Conservation (phyloP, 1,140 invertebrate genomes). For the Pinna nobilis region DNA sequence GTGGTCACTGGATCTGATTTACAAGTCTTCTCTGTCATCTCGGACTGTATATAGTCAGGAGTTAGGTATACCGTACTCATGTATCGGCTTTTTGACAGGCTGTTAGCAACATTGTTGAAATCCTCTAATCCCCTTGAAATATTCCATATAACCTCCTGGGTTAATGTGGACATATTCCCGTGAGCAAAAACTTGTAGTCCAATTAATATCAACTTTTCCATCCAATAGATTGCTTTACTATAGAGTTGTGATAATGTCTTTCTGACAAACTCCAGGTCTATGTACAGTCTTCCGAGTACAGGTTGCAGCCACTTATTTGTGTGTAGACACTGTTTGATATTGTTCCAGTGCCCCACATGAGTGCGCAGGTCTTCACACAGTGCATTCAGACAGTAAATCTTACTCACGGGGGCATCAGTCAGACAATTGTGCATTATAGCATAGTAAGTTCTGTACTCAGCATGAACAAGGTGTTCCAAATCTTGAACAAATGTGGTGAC, state of each 20-base stretch:
- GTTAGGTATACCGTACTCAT: constrained; percentile 21
- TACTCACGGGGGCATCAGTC: constrained; percentile 60
- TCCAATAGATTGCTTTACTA: constrained; percentile 67
- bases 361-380: constrained; percentile 72
- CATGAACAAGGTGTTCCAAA: constrained; percentile 61
- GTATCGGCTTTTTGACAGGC: constrained; percentile 40
- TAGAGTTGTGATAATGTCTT: constrained; percentile 53
- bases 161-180: constrained; percentile 61
- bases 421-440: constrained; percentile 63
- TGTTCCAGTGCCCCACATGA: constrained; percentile 72
- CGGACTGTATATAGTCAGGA: constrained; percentile 18
- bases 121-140: constrained; percentile 72
- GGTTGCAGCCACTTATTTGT: constrained; percentile 66
- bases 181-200: constrained; percentile 73
- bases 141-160: constrained; percentile 70
- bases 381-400: constrained; percentile 68
- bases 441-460: constrained; percentile 66
- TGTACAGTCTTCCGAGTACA: constrained; percentile 55
- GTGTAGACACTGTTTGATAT: constrained; percentile 69
- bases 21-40: constrained; percentile 8
- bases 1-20: constrained; percentile 38
- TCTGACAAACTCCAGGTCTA: constrained; percentile 62
- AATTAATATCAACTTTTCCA: constrained; percentile 68
- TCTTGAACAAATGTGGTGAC: constrained; percentile 64
- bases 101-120: constrained; percentile 68